Conservation (phyloP, 2,113 vertebrate species). For the Pterocles burchelli region DNA sequence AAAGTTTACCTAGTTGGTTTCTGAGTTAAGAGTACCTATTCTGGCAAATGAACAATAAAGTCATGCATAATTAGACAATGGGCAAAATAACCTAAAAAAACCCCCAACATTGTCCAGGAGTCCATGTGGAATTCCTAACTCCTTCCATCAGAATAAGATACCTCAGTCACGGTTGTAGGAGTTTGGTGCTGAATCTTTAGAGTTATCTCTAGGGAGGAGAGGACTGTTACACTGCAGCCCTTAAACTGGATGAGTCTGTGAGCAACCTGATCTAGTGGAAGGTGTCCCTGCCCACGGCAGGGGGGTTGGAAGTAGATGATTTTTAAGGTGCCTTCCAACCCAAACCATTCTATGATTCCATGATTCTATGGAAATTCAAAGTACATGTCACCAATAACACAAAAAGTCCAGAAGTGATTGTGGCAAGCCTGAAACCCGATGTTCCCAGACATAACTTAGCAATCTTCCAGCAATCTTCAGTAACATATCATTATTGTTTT, state of each 20-base stretch:
- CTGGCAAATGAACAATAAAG: not conserved
- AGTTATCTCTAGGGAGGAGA: not conserved
- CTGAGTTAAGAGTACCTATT: not conserved
- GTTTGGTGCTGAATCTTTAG: not conserved
- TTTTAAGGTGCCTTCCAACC: too few species aligned
- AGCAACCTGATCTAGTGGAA: too few species aligned
- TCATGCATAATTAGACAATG: not conserved
- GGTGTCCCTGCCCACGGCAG: too few species aligned
- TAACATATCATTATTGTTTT: not conserved
- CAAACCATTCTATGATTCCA: too few species aligned
- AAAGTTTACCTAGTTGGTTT: not conserved
- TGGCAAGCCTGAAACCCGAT: not conserved
- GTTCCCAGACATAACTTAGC: not conserved
- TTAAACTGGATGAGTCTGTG: not conserved
- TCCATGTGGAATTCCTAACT: not conserved
- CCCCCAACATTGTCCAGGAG: rapidly evolving
- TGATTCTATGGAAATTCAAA: not conserved
- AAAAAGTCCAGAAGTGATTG: not conserved
- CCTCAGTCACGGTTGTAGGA: not conserved
- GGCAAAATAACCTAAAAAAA: not conserved
- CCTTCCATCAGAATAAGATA: not conserved
- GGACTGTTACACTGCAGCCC: not conserved
- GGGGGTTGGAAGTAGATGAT: too few species aligned
- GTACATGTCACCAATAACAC: not conserved
- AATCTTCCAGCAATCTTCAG: not conserved